Evolutionary conservation across 2,113 vertebrate genomes (phyloP), one percentile per base, ranked within the genome.

Genomic region (Prochilodus magdalenae): DNA sequence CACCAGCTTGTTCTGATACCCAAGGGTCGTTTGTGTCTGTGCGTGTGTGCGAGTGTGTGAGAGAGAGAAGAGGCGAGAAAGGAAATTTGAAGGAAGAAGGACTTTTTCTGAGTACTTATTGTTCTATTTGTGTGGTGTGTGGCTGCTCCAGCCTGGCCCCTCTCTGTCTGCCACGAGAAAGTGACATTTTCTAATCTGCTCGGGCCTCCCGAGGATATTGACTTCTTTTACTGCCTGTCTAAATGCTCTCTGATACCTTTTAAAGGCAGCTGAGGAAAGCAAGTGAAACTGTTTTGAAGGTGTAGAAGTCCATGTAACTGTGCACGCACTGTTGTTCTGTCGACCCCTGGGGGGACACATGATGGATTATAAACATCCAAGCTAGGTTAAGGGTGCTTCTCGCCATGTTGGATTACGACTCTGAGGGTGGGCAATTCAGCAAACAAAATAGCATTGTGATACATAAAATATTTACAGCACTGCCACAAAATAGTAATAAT

Each of bases 161-260:
- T 81, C 75, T 80, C 66, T n/a, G 67, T 87, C 77, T 74, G 29
- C 70, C 78, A 53, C 49, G 20, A 87, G 70, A 80, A 87, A 88
- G 84, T 90, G 90, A 89, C 86, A 89, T 89, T 78, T 71, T 84
- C 76, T 89, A 90, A 90, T 91, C 87, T 88, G 82, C 78, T 75
- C 81, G 79, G 84, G 85, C 83, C 85, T 87, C 86, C 79, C 59
- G 49, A 55, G 85, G 86, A 86, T 90, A 88, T 89, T 80, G 89
- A 90, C 77, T 89, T 73, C 75, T 85, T 87, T 85, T 83, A 79
- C 60, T 77, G 65, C 62, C 65, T 60, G 84, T 83, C 80, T 80
- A 77, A 85, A 84, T 15, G 75, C 40, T 33, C 57, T 69, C 73
- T 81, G 76, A 86, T 89, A 83, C 67, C 36, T 85, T 86, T 84